Percentiles rank a stretch among this genome's conserved stretches.
These are phyloP conservation scores for Calameuta filiformis DNA, from an alignment of 2,888 invertebrate species.

Conservation along the genomic window DNA sequence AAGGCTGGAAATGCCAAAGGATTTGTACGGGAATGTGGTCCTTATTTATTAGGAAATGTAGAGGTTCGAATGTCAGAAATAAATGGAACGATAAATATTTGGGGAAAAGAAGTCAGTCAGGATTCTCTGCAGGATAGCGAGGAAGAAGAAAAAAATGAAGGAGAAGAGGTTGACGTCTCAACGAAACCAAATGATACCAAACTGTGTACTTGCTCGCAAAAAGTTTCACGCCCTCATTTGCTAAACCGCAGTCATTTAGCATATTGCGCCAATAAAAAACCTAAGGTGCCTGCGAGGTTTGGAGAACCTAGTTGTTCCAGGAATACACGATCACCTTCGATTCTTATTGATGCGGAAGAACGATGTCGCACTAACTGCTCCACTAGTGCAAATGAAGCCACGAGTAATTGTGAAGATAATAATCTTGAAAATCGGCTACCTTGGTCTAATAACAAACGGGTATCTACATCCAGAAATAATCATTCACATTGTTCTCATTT, in stretches of 20 bases:
- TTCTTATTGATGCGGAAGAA: neutral
- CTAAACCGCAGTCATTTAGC: neutral
- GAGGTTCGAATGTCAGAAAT: slow-evolving; percentile 61
- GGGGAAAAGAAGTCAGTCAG: slow-evolving; percentile 58
- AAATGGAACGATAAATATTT: slow-evolving; percentile 61
- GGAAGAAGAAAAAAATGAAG: slow-evolving; percentile 7
- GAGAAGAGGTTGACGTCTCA: slow-evolving; percentile 13
- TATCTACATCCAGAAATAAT: neutral
- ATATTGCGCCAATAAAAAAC: slow-evolving; percentile 13
- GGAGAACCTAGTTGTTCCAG: neutral
- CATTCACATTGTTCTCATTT: neutral
- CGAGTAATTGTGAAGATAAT: neutral
- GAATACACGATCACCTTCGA: neutral
- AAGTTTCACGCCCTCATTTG: slow-evolving; percentile 4
- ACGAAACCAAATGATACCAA: slow-evolving; percentile 8
- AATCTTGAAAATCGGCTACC: neutral
- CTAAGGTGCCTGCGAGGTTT: slow-evolving; percentile 2
- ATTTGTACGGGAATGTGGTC: slow-evolving; percentile 57
- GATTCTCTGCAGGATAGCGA: slow-evolving; percentile 9
- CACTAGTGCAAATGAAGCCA: neutral
- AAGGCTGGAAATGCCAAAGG: slow-evolving; percentile 32
- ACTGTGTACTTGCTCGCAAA: slow-evolving; percentile 8
- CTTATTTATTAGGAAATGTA: slow-evolving; percentile 59
- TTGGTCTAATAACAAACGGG: neutral
- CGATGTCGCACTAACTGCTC: neutral